Evolutionary conservation across 1,140 invertebrate species (phyloP).

Genomic region (Drosophila athabasca): DNA sequence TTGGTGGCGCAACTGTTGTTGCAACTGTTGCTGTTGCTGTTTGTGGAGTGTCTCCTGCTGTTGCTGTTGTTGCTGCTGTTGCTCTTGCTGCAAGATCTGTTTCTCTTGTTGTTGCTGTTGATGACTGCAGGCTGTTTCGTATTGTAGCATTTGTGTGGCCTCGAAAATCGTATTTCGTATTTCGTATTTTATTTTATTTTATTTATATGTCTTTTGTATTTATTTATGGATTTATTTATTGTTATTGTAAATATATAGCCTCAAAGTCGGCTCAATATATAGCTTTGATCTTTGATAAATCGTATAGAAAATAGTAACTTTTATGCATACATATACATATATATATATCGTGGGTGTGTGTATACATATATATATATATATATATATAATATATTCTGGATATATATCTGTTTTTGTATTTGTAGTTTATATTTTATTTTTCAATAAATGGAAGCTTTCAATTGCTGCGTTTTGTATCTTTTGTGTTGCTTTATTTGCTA

Average conservation of each 20-base stretch:
- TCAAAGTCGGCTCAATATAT: conserved; percentile 7
- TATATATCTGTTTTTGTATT: conserved; percentile 35
- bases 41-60: conserved; percentile 22
- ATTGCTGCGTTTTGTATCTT: conserved; percentile 80
- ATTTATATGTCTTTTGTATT: conserved; percentile 15
- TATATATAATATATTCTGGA: conserved; percentile 46
- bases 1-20: conserved; percentile 40
- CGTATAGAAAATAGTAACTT: conserved; percentile 67
- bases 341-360: conserved; percentile 30
- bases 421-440: conserved; percentile 33
- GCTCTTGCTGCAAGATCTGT: conserved; percentile 11
- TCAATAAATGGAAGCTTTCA: conserved; percentile 79
- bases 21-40: conserved; percentile 31
- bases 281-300: conserved; percentile 30
- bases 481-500: conserved; percentile 77
- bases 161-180: conserved; percentile 3
- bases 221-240: conserved; percentile 3
- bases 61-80: conserved; percentile 29
- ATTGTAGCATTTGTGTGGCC: conserved; percentile 72
- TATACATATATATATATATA: conserved; percentile 54
- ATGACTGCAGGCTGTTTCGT: conserved; percentile 57
- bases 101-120: conserved; percentile 43
- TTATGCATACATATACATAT: conserved; percentile 32
- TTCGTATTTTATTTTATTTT: too few relatives aligned
- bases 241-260: conserved; percentile 31